Percentiles rank a stretch among this genome's conserved stretches.
Evolutionary conservation across 1,140 invertebrate genomes (phyloP).

Genomic region (Bacillus rossius): DNA sequence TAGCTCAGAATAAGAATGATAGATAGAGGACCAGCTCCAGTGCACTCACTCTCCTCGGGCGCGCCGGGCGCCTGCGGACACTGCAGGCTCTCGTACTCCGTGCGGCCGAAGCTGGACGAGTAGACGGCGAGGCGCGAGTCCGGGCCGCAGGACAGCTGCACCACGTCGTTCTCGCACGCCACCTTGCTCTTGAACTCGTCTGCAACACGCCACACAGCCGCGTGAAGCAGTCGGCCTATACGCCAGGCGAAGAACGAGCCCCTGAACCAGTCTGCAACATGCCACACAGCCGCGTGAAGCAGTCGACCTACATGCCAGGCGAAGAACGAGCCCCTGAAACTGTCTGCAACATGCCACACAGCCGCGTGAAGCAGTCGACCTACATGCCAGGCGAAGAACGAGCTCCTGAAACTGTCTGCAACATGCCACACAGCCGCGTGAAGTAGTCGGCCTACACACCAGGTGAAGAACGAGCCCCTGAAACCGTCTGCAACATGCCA

Average conservation of each 20-base stretch:
- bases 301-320: too few species aligned
- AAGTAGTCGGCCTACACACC: too few species aligned
- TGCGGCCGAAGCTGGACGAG: slow-evolving; percentile 84
- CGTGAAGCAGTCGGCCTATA: too few species aligned
- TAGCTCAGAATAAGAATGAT: too few species aligned
- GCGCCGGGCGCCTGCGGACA: slow-evolving; percentile 82
- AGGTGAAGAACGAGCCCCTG: too few species aligned
- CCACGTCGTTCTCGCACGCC: slow-evolving; percentile 82
- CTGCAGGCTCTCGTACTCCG: slow-evolving; percentile 80
- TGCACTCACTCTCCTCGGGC: slow-evolving; percentile 81
- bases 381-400: too few species aligned
- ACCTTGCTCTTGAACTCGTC: slow-evolving; percentile 88
- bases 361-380: too few species aligned
- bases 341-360: slow-evolving; percentile 56
- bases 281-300: too few species aligned
- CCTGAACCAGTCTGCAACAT: slow-evolving; percentile 76
- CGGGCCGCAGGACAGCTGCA: slow-evolving; percentile 75
- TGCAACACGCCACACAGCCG: slow-evolving; percentile 43
- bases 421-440: slow-evolving; percentile 21
- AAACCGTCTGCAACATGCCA: too few species aligned
- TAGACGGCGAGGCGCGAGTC: slow-evolving; percentile 83
- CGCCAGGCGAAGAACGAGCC: slow-evolving; percentile 47
- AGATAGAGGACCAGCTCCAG: too few species aligned
- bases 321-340: slow-evolving; percentile 81
- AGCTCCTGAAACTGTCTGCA: slow-evolving; percentile 85